Conservation (phyloP, 2,888 invertebrate species). For the Synanthedon myopaeformis region DNA sequence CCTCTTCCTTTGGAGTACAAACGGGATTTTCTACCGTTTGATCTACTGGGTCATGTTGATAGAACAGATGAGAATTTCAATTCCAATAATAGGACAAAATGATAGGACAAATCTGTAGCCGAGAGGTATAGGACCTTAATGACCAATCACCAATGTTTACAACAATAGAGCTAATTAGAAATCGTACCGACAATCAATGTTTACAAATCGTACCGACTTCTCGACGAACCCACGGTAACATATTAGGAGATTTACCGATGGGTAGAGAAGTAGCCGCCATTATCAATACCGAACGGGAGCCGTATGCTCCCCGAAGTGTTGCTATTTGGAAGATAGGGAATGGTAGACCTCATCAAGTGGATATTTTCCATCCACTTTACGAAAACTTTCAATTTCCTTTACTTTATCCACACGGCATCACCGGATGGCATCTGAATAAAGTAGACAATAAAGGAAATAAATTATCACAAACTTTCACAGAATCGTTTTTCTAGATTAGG, state of each 20-base stretch:
- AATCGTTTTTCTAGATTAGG: conserved; percentile 3
- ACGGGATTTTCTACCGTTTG: too few relatives aligned
- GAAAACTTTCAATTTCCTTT: conserved; percentile 4
- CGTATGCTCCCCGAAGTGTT: too few relatives aligned
- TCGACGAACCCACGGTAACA: conserved; percentile 6
- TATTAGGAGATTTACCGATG: conserved; percentile 3
- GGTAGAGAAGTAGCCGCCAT: conserved; percentile 5
- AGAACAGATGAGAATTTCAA: too few relatives aligned
- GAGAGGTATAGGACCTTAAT: too few relatives aligned
- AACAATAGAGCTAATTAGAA: too few relatives aligned
- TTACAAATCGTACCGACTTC: not conserved
- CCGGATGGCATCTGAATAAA: conserved; percentile 1
- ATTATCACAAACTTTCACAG: conserved; percentile 2
- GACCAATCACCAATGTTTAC: too few relatives aligned
- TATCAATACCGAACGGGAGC: conserved; percentile 5
- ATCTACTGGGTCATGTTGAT: too few relatives aligned
- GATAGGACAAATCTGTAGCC: too few relatives aligned
- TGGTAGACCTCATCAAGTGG: conserved; percentile 4
- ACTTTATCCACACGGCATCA: conserved; percentile 1
- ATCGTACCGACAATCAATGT: too few relatives aligned
- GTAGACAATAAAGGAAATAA: conserved; percentile 2
- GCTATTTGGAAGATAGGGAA: conserved; percentile 6
- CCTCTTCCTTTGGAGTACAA: too few relatives aligned
- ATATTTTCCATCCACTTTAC: conserved; percentile 5
- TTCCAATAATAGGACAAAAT: too few relatives aligned